phyloP scores from a whole-genome alignment of 2,113 vertebrate genomes.

The Prunella himalayana region DNA sequence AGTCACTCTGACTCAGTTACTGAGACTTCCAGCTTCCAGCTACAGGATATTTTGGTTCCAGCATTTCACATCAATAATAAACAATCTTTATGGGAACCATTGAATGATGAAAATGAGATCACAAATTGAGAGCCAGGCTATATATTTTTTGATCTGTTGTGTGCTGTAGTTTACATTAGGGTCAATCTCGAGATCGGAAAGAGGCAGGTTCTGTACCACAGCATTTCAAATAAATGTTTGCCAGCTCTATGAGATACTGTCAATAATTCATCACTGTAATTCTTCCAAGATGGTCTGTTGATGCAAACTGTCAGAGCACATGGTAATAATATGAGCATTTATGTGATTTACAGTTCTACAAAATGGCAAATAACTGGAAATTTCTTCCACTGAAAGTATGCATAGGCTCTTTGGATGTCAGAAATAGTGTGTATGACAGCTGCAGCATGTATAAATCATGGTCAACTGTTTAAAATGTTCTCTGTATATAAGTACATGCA shows the following conservation, averaged over 20 bases:
- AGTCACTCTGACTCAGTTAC: conserved; percentile 25
- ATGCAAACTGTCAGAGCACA: conserved; percentile 53
- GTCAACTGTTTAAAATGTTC: conserved; percentile 6
- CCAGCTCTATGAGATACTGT: conserved; percentile 33
- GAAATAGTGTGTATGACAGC: conserved; percentile 6
- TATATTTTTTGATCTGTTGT: conserved; percentile 43
- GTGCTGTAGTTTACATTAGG: conserved; percentile 24
- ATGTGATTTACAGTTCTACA: conserved; percentile 62
- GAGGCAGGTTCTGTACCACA: conserved; percentile 4
- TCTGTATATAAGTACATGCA: conserved; percentile 25
- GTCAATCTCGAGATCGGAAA: neutral
- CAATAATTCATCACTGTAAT: conserved; percentile 53
- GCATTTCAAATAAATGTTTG: conserved; percentile 58
- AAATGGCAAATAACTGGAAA: conserved; percentile 62
- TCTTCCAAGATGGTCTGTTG: conserved; percentile 59
- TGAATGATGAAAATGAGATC: conserved; percentile 38
- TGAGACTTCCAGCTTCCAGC: conserved; percentile 1
- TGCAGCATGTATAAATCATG: conserved; percentile 31
- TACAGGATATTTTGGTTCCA: conserved; percentile 54
- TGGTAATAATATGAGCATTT: conserved; percentile 61
- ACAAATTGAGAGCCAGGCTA: conserved; percentile 13
- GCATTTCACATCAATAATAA: conserved; percentile 57
- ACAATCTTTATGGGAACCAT: conserved; percentile 39
- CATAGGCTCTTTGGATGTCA: conserved; percentile 8
- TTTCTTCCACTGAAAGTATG: conserved; percentile 43